Evolutionary conservation across 2,113 vertebrate genomes (phyloP).

Genomic region (Passer domesticus): DNA sequence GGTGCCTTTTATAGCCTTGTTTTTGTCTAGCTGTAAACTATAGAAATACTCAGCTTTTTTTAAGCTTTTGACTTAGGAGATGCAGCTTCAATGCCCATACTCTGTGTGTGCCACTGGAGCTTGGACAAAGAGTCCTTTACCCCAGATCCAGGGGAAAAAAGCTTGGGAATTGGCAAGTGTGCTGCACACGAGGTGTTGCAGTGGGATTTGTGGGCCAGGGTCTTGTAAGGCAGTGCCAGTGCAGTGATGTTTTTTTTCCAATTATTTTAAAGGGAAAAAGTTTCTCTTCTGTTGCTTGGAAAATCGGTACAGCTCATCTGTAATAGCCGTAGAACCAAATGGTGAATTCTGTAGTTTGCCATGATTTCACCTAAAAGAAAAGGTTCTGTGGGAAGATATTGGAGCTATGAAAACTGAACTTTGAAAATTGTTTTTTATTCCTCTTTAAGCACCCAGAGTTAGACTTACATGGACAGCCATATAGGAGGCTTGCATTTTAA

Average conservation of each 20-base stretch:
- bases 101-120: not conserved
- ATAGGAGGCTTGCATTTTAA: not conserved
- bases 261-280: no score
- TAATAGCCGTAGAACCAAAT: not conserved
- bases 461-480: not conserved
- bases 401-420: not conserved
- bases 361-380: not conserved
- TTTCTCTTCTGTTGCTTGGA: not conserved
- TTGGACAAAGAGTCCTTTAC: fast-evolving
- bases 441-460: not conserved
- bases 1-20: not conserved
- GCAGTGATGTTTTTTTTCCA: not conserved
- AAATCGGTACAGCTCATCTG: not conserved
- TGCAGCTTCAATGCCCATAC: fast-evolving
- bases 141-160: not conserved
- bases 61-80: not conserved
- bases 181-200: fast-evolving
- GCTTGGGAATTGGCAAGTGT: fast-evolving
- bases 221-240: not conserved
- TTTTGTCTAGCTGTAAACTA: not conserved
- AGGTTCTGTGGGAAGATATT: not conserved
- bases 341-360: not conserved
- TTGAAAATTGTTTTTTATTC: not conserved
- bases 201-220: no score
- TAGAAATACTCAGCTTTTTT: not conserved